Evolutionary conservation across 2,113 vertebrate species (phyloP).

Genomic region (Syrmaticus mikado): DNA sequence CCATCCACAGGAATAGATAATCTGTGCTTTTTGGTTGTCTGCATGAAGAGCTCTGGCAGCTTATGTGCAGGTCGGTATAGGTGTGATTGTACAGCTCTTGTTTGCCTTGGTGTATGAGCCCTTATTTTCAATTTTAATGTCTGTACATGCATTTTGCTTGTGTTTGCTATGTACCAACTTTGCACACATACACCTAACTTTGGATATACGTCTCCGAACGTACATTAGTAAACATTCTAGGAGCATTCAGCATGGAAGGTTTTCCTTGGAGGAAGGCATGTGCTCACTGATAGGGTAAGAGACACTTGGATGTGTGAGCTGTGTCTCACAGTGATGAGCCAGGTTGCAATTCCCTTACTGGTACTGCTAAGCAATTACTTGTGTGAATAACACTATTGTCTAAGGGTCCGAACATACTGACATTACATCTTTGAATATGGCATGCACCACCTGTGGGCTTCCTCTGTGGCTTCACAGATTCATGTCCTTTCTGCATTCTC

Average conservation of each 20-base stretch:
- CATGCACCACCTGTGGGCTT: background rate
- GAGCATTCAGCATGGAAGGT: background rate
- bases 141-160: background rate
- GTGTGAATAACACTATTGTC: background rate
- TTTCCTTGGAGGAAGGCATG: background rate
- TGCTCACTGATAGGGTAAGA: background rate
- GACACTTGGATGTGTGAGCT: background rate
- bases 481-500: background rate
- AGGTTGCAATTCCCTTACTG: background rate
- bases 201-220: background rate
- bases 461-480: background rate
- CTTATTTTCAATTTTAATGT: background rate
- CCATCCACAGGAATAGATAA: accelerated
- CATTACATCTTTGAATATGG: background rate
- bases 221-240: background rate
- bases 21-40: background rate
- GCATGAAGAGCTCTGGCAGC: background rate
- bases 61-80: background rate
- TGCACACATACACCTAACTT: background rate
- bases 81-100: background rate
- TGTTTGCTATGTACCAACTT: background rate
- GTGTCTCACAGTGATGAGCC: background rate
- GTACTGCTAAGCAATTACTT: background rate
- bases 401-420: background rate
- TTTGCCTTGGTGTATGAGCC: background rate